phyloP scores from a whole-genome alignment of 2,797 vertebrate species.

The Danio kyathit region DNA sequence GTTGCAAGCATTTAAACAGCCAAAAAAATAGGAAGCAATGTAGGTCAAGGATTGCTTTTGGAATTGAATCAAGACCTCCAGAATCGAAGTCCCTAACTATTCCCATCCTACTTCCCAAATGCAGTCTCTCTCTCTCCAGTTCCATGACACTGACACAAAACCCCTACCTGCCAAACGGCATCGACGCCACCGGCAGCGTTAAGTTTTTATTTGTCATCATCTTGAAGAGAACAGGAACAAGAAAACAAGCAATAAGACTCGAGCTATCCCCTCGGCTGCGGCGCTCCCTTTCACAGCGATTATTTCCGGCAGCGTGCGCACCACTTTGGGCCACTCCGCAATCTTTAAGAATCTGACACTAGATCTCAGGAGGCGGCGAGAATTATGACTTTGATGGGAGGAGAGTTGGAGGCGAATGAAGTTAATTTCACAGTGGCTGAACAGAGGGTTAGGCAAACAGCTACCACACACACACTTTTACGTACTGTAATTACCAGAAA shows the following conservation, averaged over 20 bases:
- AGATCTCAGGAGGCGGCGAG: conserved; percentile 58
- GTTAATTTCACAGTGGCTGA: conserved; percentile 88
- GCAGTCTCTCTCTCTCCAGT: neutral
- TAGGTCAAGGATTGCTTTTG: too few species aligned
- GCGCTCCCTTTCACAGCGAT: conserved; percentile 32
- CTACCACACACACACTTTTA: conserved; percentile 70
- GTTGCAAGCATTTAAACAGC: too few species aligned
- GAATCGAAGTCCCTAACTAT: too few species aligned
- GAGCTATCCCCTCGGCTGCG: neutral
- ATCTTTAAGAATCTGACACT: conserved; percentile 73
- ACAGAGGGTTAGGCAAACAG: conserved; percentile 72
- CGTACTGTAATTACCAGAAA: conserved; percentile 73
- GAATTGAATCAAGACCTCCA: too few species aligned
- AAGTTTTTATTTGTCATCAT: conserved; percentile 26
- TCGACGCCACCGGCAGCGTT: neutral
- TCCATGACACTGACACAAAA: neutral
- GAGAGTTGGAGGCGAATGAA: conserved; percentile 74
- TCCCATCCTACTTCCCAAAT: neutral
- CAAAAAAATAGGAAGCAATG: too few species aligned
- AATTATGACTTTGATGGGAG: conserved; percentile 74
- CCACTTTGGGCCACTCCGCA: conserved; percentile 38
- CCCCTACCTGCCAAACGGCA: neutral
- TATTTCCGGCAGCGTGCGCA: conserved; percentile 32
- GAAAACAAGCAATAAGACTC: conserved; percentile 41
- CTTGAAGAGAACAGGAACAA: conserved; percentile 22